Evolutionary conservation across 30 jellyfish, hydroid and myxozoan genomes (phyloP).

Genomic region (Rhopilema esculentum): DNA sequence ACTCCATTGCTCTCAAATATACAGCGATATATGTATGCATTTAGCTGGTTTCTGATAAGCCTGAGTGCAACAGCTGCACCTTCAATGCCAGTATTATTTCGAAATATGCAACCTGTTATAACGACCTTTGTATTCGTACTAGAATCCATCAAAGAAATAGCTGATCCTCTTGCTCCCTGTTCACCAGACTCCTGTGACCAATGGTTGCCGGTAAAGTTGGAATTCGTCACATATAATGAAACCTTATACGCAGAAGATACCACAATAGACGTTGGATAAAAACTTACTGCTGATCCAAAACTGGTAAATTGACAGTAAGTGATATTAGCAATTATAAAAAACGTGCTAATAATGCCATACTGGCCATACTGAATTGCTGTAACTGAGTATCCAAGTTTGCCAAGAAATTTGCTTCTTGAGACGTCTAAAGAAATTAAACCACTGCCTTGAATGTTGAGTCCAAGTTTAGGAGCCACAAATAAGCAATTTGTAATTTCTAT

Average conservation of each 20-base stretch:
- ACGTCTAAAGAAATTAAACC: background rate
- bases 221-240: no score
- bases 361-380: background rate
- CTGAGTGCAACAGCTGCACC: background rate
- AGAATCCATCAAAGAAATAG: no score
- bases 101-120: background rate
- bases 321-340: background rate
- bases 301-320: background rate
- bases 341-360: background rate
- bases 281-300: background rate
- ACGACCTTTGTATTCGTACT: no score
- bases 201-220: no score
- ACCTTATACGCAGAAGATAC: no score
- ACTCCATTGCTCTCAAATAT: background rate
- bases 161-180: no score
- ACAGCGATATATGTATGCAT: background rate
- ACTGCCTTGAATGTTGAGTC: background rate
- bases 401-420: background rate
- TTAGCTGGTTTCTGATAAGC: background rate
- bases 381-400: background rate
- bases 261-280: no score
- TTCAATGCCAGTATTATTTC: background rate
- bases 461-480: background rate
- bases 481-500: background rate
- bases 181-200: no score